Conservation (phyloP, 2,888 invertebrate genomes). For the Thysanoteuthis rhombus region DNA sequence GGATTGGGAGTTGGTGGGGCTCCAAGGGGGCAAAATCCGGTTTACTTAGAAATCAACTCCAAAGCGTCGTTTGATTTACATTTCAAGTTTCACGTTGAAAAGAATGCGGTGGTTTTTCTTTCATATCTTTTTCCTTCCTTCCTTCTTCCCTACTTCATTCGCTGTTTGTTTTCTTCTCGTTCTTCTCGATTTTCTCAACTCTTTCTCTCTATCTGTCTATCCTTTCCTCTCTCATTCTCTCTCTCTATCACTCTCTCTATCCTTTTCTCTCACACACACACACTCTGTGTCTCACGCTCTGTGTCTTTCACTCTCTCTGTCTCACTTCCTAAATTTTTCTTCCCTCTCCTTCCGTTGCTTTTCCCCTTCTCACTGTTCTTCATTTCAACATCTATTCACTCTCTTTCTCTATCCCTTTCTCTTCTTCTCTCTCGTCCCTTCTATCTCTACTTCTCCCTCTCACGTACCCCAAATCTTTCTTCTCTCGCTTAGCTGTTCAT, state of each 20-base stretch:
- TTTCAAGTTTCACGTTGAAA: not conserved
- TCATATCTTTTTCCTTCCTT: not conserved
- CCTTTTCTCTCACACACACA: too few species aligned
- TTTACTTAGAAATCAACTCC: not conserved
- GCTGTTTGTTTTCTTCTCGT: not conserved
- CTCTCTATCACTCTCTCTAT: too few species aligned
- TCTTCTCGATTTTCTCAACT: not conserved
- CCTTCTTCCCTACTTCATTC: not conserved
- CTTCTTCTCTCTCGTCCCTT: not conserved
- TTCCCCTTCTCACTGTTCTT: too few species aligned
- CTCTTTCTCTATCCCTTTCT: not conserved
- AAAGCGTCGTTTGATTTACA: not conserved
- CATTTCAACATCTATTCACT: too few species aligned
- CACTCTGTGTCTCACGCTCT: too few species aligned
- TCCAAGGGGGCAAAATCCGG: not conserved
- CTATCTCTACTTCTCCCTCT: not conserved
- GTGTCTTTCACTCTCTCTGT: too few species aligned
- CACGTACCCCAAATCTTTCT: too few species aligned
- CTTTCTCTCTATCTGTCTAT: not conserved
- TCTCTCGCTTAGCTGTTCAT: too few species aligned
- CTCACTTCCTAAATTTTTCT: too few species aligned
- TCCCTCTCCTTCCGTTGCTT: too few species aligned
- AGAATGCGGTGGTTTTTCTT: not conserved
- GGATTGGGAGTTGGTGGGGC: too few species aligned
- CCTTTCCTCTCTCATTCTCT: too few species aligned